Evolutionary conservation across 2,113 vertebrate species (phyloP).

Genomic region (Poicephalus gulielmi): DNA sequence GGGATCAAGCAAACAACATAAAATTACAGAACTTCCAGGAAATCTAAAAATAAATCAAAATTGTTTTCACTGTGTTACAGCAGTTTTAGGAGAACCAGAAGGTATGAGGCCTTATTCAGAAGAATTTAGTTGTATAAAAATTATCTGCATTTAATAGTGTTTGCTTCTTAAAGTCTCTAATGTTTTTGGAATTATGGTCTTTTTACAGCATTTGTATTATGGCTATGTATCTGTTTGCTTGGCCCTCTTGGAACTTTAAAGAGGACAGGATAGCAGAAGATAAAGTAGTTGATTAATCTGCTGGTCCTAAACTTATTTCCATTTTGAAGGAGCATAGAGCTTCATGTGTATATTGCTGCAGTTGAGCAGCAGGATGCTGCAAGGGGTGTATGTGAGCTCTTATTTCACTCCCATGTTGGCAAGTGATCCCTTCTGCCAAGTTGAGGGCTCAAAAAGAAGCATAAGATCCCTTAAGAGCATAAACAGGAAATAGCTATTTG

Average conservation of each 20-base stretch:
- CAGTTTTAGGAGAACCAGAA: background rate
- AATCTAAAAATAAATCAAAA: background rate
- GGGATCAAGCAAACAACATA: background rate
- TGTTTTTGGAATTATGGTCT: background rate
- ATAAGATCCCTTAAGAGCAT: background rate
- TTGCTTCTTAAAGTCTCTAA: background rate
- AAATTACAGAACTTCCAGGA: background rate
- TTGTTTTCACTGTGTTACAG: background rate
- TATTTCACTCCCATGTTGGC: conserved; percentile 30
- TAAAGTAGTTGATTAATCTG: conserved; percentile 8
- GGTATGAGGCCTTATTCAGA: background rate
- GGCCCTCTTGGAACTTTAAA: background rate
- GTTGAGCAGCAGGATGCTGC: background rate
- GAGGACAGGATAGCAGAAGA: background rate
- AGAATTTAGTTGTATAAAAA: background rate
- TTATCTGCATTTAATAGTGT: background rate
- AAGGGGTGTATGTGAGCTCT: background rate
- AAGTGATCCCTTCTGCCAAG: conserved; percentile 4
- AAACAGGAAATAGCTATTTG: conserved; percentile 34
- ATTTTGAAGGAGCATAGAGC: conserved; percentile 17
- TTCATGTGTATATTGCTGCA: conserved; percentile 51
- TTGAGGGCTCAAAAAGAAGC: conserved; percentile 1
- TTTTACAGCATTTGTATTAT: background rate
- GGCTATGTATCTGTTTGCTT: background rate
- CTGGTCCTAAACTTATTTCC: background rate